Base-by-base conservation (phyloP, 2,797 vertebrate species). In the Rhyacichthys aspro region DNA sequence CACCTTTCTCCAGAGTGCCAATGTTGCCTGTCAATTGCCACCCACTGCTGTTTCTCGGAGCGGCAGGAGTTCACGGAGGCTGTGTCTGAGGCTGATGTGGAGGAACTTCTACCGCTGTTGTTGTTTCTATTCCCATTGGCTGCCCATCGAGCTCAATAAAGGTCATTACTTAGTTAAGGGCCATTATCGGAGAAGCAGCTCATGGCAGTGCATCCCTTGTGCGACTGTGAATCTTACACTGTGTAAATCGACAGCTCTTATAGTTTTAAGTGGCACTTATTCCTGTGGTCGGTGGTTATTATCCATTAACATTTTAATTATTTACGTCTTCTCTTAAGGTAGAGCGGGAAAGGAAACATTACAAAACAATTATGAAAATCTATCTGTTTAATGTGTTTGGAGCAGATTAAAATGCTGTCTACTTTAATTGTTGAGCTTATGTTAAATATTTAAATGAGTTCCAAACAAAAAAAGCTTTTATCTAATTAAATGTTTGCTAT, bases 91-190 rank as follows among this genome's bases (percentile, higher is more conserved):
- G 50, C 36, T 12, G 32, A 45, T 63, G 57, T 47, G 33, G 48
- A 37, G 55, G 38, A 42, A 11, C 0, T 63, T 67, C 41, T 65
- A 55, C 66, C 49, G 60, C 3, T 59, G 68, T 62, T 63, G n/a
- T 55, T 63, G 12, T 49, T 53, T 54, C 42, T 59, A 65, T 55
- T 60, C 74, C 67, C 36, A 48, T 11, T 52, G 56, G 49, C 49
- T 19, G 11, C 47, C 49, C 14, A 49, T 14, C 17, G 47, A 63
- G 61, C 56, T 74, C 70, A 72, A 59, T 75, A 70, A 75, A 85
- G 72, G 78, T 82, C 70, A 77, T 49, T 70, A 44, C 43, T 66
- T 67, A 63, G 59, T 71, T 57, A 63, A 67, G 72, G 53, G 38
- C 49, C 57, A 49, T 78, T 71, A 68, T 73, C 56, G 53, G 45